Evolutionary conservation across 92 coral and sea anemone species (phyloP).

Genomic region (Porites divaricata): DNA sequence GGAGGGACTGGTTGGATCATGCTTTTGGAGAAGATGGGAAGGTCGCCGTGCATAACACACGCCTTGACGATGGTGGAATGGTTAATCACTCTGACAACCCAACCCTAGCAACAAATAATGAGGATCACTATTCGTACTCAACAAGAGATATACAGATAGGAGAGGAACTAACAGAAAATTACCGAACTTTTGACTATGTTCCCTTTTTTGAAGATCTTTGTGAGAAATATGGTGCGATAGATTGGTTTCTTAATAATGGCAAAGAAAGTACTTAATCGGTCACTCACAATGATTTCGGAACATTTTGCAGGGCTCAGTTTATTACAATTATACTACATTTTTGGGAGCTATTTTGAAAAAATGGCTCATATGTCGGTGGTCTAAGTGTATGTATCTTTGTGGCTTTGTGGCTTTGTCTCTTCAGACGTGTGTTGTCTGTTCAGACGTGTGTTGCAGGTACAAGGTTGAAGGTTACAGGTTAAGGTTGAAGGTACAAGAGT

Average conservation of each 20-base stretch:
- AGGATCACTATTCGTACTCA: constrained; percentile 12
- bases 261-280: too few relatives aligned
- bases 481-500: too few relatives aligned
- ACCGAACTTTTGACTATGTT: not conserved
- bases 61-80: not conserved
- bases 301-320: too few relatives aligned
- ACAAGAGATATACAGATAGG: not conserved
- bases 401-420: too few relatives aligned
- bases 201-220: not conserved
- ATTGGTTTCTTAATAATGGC: not conserved
- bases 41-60: not conserved
- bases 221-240: not conserved
- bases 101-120: not conserved
- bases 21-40: not conserved
- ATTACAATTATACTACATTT: too few relatives aligned
- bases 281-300: too few relatives aligned
- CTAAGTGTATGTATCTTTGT: too few relatives aligned
- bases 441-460: too few relatives aligned
- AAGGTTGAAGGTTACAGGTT: too few relatives aligned
- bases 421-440: too few relatives aligned
- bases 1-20: constrained; percentile 37
- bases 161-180: not conserved
- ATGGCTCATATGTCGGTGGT: too few relatives aligned
- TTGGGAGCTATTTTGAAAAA: too few relatives aligned
- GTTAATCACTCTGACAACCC: not conserved